These are phyloP conservation scores for Platichthys flesus DNA, from an alignment of 2,113 vertebrate genomes.

Conservation along the genomic window DNA sequence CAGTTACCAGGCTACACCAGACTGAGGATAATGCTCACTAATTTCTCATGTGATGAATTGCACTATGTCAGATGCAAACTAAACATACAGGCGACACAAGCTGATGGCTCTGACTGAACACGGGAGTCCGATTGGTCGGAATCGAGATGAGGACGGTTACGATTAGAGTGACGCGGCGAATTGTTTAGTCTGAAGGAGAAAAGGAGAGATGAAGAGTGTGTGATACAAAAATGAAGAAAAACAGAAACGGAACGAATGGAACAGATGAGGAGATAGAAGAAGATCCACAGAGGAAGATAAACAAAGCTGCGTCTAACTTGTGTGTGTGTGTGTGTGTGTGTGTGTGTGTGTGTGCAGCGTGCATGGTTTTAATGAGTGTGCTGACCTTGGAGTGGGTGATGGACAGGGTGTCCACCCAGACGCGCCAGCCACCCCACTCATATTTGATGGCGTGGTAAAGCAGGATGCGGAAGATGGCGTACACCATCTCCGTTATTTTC, in stretches of 20 bases:
- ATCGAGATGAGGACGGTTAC: constrained; percentile 25
- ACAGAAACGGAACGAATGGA: constrained; percentile 18
- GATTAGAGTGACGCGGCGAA: constrained; percentile 32
- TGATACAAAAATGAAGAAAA: constrained; percentile 9
- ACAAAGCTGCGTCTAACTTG: constrained; percentile 28
- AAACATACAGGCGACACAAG: constrained; percentile 49
- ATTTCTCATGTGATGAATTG: constrained; percentile 57
- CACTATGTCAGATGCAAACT: constrained; percentile 47
- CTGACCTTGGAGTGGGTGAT: constrained; percentile 99
- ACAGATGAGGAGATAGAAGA: constrained; percentile 29
- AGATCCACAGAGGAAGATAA: constrained; percentile 41
- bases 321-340: constrained; percentile 17
- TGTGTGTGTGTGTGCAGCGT: constrained; percentile 4
- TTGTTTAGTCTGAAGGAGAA: constrained; percentile 39
- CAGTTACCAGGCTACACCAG: constrained; percentile 28
- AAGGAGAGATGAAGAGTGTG: constrained; percentile 25
- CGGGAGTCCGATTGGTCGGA: constrained; percentile 20
- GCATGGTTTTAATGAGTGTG: constrained; percentile 49
- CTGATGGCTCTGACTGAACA: constrained; percentile 41
- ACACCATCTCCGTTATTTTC: constrained; percentile 99
- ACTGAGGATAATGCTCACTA: constrained; percentile 39
- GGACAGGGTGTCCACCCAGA: constrained; percentile 98
- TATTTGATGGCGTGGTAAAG: constrained; percentile 98
- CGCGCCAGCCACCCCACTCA: constrained; percentile 99
- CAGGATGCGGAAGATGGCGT: constrained; percentile 96